These are phyloP conservation scores for Megatriorchis doriae DNA, from an alignment of 2,113 vertebrate genomes.

Conservation along the genomic window DNA sequence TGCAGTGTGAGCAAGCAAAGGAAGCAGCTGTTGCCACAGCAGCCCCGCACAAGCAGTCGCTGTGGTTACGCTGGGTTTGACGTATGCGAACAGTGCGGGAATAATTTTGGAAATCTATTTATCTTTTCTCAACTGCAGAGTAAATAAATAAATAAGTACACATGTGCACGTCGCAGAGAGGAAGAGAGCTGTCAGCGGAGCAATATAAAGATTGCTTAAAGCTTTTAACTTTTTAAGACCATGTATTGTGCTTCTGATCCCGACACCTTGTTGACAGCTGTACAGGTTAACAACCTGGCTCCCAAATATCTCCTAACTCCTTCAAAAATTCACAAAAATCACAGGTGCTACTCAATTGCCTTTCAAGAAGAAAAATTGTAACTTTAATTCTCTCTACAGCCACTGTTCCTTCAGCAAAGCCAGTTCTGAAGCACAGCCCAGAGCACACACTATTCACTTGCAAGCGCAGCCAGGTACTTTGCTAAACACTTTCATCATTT, in stretches of 20 bases:
- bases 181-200: not conserved
- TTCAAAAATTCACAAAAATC: not conserved
- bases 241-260: not conserved
- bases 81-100: fast-evolving
- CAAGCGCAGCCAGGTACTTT: fast-evolving
- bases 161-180: fast-evolving
- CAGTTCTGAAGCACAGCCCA: not conserved
- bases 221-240: not conserved
- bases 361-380: not conserved
- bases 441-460: not conserved
- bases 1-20: fast-evolving
- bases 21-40: not conserved
- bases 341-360: not conserved
- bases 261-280: not conserved
- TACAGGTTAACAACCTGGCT: not conserved
- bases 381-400: not conserved
- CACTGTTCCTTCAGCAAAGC: not conserved
- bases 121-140: not conserved
- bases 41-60: fast-evolving
- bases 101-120: not conserved
- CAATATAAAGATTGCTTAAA: not conserved
- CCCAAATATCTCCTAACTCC: not conserved
- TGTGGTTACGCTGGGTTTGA: not conserved
- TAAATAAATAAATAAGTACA: not conserved
- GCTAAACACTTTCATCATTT: not conserved